Conservation (phyloP, 2,888 invertebrate species). For the Choreutis nemorana region DNA sequence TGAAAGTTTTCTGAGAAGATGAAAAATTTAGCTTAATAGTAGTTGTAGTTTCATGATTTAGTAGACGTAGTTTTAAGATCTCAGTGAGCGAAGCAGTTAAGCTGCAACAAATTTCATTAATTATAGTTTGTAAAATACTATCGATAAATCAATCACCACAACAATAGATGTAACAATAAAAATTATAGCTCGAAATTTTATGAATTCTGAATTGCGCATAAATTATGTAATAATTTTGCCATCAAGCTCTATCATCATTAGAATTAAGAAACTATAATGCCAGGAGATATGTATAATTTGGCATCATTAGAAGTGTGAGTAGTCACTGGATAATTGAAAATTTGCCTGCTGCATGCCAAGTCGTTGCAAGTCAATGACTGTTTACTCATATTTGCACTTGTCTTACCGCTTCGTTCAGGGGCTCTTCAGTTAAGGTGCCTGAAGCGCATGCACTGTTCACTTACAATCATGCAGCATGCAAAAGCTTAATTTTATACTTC, state of each 20-base stretch:
- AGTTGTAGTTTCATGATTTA: conserved; percentile 45
- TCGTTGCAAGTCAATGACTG: conserved; percentile 22
- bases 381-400: conserved; percentile 31
- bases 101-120: conserved; percentile 31
- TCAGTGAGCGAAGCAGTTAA: conserved; percentile 35
- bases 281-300: no score
- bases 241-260: no score
- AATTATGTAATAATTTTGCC: no score
- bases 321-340: conserved; percentile 20
- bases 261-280: no score
- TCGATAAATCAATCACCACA: no score
- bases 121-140: no score
- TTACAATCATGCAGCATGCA: conserved; percentile 60
- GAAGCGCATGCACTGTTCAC: conserved; percentile 36
- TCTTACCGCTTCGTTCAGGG: conserved; percentile 27
- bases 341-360: conserved; percentile 64
- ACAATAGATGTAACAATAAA: no score
- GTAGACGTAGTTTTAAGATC: conserved; percentile 54
- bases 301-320: no score
- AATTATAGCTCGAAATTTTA: no score
- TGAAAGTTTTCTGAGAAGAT: conserved; percentile 62
- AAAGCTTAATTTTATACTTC: conserved; percentile 38
- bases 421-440: conserved; percentile 27
- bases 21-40: conserved; percentile 55
- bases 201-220: no score